Conservation (phyloP, 2,113 vertebrate species). For the Todiramphus saurophagus region DNA sequence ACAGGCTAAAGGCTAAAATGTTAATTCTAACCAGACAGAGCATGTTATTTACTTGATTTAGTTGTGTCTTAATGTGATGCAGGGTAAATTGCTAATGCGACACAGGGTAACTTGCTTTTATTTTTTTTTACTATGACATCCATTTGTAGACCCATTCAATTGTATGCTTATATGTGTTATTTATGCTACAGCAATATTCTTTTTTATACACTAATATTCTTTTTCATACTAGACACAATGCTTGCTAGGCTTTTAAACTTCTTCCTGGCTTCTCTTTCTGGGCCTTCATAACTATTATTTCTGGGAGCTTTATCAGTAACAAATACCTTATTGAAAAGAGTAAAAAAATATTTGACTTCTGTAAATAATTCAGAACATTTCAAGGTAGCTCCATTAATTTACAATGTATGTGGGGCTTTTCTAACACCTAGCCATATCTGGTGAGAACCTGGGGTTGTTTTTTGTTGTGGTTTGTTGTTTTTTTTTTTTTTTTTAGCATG, state of each 20-base stretch:
- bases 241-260: not conserved
- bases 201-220: not conserved
- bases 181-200: not conserved
- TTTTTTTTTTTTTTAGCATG: not conserved
- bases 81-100: not conserved
- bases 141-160: not conserved
- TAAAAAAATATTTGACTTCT: not conserved
- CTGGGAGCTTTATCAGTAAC: not conserved
- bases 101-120: not conserved
- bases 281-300: not conserved
- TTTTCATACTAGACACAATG: not conserved
- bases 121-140: not conserved
- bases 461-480: too few species aligned
- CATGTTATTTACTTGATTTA: not conserved
- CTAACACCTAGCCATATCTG: not conserved
- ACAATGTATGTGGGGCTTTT: not conserved
- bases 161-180: not conserved
- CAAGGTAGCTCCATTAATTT: not conserved
- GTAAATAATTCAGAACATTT: not conserved
- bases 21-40: not conserved
- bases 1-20: not conserved
- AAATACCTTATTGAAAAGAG: not conserved
- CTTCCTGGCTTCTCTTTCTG: not conserved
- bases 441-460: not conserved
- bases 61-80: not conserved